Evolutionary conservation across 2,888 invertebrate species (phyloP), one percentile per base, ranked within the genome.

Genomic region (Ectobius pallidus): DNA sequence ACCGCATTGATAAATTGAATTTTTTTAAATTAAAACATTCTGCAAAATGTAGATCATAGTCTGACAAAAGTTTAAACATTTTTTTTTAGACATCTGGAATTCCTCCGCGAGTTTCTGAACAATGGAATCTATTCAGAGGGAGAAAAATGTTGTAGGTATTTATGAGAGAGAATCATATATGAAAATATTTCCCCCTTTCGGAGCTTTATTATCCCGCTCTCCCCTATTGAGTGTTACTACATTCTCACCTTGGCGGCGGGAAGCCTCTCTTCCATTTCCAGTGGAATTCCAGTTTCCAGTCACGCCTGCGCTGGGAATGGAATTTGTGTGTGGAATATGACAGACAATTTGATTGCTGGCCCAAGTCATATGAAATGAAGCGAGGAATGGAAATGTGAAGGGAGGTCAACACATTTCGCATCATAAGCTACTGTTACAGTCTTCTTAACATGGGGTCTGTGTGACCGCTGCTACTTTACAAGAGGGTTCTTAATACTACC

Each of bases 311-410:
- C 39, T 22, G 14, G 22, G 63, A 42, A 42, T 63, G 63, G 63
- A 32, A 42, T 63, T 18, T 22, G 63, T 63, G 63, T 42, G 22
- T 20, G 22, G 52, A n/a, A 22, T 18, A 3, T 18, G 11, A 11
- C 14, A 18, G 52, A 52, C 52, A 52, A 52, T 52, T 52, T 52
- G 52, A 52, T 52, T 52, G 25, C 52, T 14, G 22, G 20, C 52
- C 52, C 52, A 52, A 52, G 52, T 52, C 22, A 52, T 22, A 52
- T 52, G 52, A 52, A 52, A 52, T 52, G 52, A 52, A 52, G 22
- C 25, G 52, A 52, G 52, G 25, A 52, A 52, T 52, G 52, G 52
- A 52, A 52, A 52, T 11, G 25, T 22, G 52, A 52, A 14, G 52
- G n/a, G n/a, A n/a, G n/a, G n/a, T n/a, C n/a, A n/a, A n/a, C n/a